phyloP scores from a whole-genome alignment of 2,113 vertebrate genomes.

The Rhinogobius similis region DNA sequence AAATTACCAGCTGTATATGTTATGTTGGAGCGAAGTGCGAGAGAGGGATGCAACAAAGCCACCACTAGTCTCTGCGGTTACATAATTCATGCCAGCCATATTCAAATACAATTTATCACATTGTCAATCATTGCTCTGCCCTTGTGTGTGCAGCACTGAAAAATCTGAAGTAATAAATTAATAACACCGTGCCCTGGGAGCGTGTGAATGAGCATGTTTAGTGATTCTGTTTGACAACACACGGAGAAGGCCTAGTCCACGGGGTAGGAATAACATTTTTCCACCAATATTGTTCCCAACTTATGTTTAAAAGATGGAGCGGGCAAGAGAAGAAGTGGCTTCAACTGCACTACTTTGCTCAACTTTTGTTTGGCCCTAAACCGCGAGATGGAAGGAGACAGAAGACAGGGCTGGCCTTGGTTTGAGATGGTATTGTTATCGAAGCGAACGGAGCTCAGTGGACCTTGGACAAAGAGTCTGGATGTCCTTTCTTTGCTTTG shows the following conservation, averaged over 20 bases:
- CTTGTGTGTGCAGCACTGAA: slow-evolving; percentile 45
- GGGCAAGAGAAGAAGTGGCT: slow-evolving; percentile 58
- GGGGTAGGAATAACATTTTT: slow-evolving; percentile 73
- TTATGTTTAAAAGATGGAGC: slow-evolving; percentile 69
- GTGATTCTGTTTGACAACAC: slow-evolving; percentile 84
- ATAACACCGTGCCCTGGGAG: slow-evolving; percentile 74
- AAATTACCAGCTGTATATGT: slow-evolving; percentile 71
- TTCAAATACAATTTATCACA: slow-evolving; percentile 82
- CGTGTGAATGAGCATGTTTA: slow-evolving; percentile 79
- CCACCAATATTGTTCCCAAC: slow-evolving; percentile 66
- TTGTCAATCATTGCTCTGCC: slow-evolving; percentile 75
- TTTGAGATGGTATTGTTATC: slow-evolving; percentile 28
- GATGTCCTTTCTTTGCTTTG: slow-evolving; percentile 9
- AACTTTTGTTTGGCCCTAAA: slow-evolving; percentile 67
- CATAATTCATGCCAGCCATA: slow-evolving; percentile 82
- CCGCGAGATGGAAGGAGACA: slow-evolving; percentile 41
- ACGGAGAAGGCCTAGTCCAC: slow-evolving; percentile 75
- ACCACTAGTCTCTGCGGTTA: slow-evolving; percentile 71
- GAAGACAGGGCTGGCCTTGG: slow-evolving; percentile 34
- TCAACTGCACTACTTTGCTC: slow-evolving; percentile 42
- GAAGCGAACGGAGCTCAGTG: slow-evolving; percentile 20
- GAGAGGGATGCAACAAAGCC: slow-evolving; percentile 69
- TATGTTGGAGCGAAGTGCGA: slow-evolving; percentile 66
- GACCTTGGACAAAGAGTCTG: slow-evolving; percentile 35
- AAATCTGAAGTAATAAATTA: slow-evolving; percentile 79